Conservation (phyloP, 2,888 invertebrate genomes). For the Ethmia dodecea region DNA sequence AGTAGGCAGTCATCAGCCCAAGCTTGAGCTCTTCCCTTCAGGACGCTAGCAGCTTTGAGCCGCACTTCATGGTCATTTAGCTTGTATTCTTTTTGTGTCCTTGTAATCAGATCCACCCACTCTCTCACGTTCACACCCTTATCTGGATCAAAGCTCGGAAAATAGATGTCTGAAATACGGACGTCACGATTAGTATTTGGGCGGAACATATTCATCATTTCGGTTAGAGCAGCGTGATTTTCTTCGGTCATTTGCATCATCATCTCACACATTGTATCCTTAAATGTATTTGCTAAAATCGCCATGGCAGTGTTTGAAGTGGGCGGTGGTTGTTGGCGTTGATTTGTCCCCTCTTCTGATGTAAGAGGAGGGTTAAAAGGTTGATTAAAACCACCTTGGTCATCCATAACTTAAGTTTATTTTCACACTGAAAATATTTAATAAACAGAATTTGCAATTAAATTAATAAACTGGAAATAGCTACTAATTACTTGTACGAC, state of each 20-base stretch:
- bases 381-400: too few relatives aligned
- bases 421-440: too few relatives aligned
- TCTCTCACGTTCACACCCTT: constrained; percentile 8
- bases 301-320: background rate
- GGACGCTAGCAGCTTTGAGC: constrained; percentile 11
- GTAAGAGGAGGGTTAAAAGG: too few relatives aligned
- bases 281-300: constrained; percentile 2
- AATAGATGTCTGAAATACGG: background rate
- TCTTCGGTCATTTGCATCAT: constrained; percentile 9
- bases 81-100: constrained; percentile 10
- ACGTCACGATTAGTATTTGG: background rate
- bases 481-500: too few relatives aligned
- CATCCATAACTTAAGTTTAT: too few relatives aligned
- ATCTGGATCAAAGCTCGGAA: constrained; percentile 9
- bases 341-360: constrained; percentile 10
- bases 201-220: constrained; percentile 1
- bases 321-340: constrained; percentile 3
- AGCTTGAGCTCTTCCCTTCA: constrained; percentile 9
- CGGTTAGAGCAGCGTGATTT: constrained; percentile 6
- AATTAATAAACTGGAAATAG: too few relatives aligned
- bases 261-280: constrained; percentile 12
- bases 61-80: constrained; percentile 12
- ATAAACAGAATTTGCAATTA: too few relatives aligned
- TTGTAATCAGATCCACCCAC: constrained; percentile 11
- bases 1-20: constrained; percentile 12